Percentiles rank a stretch among this genome's conserved stretches.
These are phyloP conservation scores for Xiphophorus maculatus DNA, from an alignment of 2,113 vertebrate species.

Conservation along the genomic window DNA sequence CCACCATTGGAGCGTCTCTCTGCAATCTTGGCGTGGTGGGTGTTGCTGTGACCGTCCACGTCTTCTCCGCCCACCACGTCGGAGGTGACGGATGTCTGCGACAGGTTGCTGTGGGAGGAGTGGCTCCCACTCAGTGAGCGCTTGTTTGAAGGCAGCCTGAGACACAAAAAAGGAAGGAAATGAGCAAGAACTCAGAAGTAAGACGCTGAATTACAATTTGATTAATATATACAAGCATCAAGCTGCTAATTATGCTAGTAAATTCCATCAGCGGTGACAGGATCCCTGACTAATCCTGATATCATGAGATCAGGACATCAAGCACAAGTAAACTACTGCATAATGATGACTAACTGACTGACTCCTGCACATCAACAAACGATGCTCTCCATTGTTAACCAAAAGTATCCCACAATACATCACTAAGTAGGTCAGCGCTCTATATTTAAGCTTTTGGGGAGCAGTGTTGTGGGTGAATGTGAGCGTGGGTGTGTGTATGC, in stretches of 20 bases:
- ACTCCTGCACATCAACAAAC: not conserved
- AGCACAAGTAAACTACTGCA: slow-evolving; percentile 11
- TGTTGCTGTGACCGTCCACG: slow-evolving; percentile 78
- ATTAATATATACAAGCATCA: not conserved
- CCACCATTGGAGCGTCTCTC: slow-evolving; percentile 88
- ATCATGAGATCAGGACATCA: slow-evolving; percentile 31
- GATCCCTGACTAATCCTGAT: not conserved
- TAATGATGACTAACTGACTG: slow-evolving; percentile 28
- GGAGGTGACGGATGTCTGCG: slow-evolving; percentile 81
- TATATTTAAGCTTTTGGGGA: slow-evolving; percentile 56
- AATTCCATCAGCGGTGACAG: slow-evolving; percentile 6
- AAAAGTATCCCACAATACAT: slow-evolving; percentile 17
- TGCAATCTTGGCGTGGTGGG: slow-evolving; percentile 81
- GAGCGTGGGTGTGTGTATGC: slow-evolving; percentile 12
- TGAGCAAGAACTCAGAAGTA: not conserved
- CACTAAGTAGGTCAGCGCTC: slow-evolving; percentile 46
- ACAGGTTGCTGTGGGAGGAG: slow-evolving; percentile 85
- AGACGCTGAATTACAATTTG: not conserved
- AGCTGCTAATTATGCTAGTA: not conserved
- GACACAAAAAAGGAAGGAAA: slow-evolving; percentile 12
- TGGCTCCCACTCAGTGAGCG: slow-evolving; percentile 77
- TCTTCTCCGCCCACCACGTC: slow-evolving; percentile 86
- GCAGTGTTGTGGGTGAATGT: not conserved
- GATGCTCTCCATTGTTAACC: slow-evolving; percentile 15
- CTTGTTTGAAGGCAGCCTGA: slow-evolving; percentile 82